phyloP scores from a whole-genome alignment of 2,797 vertebrate genomes.

The Basileuterus tristriatus region DNA sequence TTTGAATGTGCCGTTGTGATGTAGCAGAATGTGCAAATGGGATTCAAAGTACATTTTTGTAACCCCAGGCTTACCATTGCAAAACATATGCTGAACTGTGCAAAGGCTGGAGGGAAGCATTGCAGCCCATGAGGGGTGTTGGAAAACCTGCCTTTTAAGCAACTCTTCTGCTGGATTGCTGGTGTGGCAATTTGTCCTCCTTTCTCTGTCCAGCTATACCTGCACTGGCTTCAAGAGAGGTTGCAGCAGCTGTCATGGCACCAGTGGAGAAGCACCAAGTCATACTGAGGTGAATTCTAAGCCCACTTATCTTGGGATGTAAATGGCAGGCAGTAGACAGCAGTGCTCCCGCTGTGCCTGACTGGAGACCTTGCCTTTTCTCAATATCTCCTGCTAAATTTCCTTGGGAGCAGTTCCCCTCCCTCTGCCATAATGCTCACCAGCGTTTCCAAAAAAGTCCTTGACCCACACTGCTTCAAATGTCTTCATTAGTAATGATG shows the following conservation, averaged over 20 bases:
- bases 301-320: not conserved
- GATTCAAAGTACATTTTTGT: not conserved
- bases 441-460: not conserved
- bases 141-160: slow-evolving; percentile 15
- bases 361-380: not conserved
- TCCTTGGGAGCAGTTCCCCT: not conserved
- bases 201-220: not conserved
- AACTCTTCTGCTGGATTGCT: not conserved
- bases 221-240: not conserved
- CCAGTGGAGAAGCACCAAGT: not conserved
- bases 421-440: not conserved
- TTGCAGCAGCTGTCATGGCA: not conserved
- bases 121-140: not conserved
- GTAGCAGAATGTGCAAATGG: not conserved
- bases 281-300: not conserved
- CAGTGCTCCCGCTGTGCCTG: not conserved
- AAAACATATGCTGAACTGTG: not conserved
- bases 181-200: not conserved
- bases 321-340: not conserved
- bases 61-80: not conserved
- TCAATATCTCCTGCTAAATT: not conserved
- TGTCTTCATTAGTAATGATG: not conserved
- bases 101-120: not conserved
- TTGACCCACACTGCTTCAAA: not conserved
- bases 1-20: not conserved